Evolutionary conservation across 2,797 vertebrate genomes (phyloP), one percentile per base, ranked within the genome.

Genomic region (Micrastur ruficollis): DNA sequence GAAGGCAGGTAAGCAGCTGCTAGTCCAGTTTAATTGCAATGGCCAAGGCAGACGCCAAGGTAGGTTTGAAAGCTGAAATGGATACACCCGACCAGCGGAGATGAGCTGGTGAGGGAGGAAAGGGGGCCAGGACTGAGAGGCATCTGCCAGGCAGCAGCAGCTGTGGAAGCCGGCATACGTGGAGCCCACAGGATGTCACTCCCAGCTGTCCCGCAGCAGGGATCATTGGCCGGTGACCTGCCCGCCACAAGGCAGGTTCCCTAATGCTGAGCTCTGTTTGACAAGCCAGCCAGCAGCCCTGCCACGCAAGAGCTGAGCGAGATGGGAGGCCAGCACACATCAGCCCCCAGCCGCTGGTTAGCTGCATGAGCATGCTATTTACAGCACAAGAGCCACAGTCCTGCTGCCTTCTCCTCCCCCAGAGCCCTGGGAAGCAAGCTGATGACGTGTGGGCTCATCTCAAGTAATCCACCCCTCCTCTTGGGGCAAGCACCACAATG

Each of bases 21-120:
- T 70, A 68, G 90, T 87, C 85, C 79, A 47, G 26, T 62, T 89
- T 58, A 84, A 85, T 47, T 56, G 91, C 61, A 13, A 61, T 8
- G 71, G 91, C 71, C 2, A 31, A 93, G 96, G 96, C 95, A 96
- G 96, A 91, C 6, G 32, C 93, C 97, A 90, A 97, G 89, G 83
- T 84, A n/a, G 58, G 84, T 97, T 82, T 87, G 74, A 96, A 89
- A 88, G 93, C 86, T 91, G 95, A 93, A 97, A 95, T 62, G 68
- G 82, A 93, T 52, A 90, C 73, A 65, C 14, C 32, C 2, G 2
- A 65, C 79, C 50, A 56, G 62, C 81, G 68, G 59, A 80, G 34
- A 55, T 18, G 22, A 75, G 59, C 14, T 6, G 32, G 23, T 42
- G 23, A 25, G 17, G 47, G 32, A 29, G 26, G 3, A 11, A 40